A percentile compares a stretch with the other conserved stretches of the same genome.
These are phyloP conservation scores for Phalloptychus januarius DNA, from an alignment of 2,797 vertebrate genomes.

Conservation along the genomic window DNA sequence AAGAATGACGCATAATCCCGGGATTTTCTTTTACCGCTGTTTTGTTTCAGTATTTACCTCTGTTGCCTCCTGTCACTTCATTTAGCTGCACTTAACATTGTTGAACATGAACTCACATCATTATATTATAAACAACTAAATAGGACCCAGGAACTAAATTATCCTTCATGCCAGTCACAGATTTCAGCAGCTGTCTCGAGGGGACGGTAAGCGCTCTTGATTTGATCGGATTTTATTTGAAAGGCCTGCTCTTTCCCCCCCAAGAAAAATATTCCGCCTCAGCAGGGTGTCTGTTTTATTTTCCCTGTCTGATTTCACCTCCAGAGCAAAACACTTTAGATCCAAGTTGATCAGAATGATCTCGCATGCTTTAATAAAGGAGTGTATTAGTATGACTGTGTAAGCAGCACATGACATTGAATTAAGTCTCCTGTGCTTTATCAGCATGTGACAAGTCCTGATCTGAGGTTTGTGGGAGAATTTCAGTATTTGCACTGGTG, in stretches of 20 bases:
- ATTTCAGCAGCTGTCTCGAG: conserved; percentile 24
- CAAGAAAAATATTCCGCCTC: conserved; percentile 41
- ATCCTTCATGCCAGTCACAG: conserved; percentile 30
- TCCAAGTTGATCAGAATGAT: conserved; percentile 53
- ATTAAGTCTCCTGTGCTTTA: conserved; percentile 17
- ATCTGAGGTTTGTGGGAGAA: neutral
- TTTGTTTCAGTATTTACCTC: conserved; percentile 10
- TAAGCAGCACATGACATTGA: conserved; percentile 12
- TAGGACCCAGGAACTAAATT: conserved; percentile 20
- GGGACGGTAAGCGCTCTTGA: conserved; percentile 19
- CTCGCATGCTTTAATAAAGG: conserved; percentile 20
- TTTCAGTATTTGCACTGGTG: neutral
- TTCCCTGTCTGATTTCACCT: conserved; percentile 40
- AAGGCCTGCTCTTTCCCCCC: conserved; percentile 44
- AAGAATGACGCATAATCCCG: neutral
- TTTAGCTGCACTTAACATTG: conserved; percentile 6
- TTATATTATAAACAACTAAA: conserved; percentile 9
- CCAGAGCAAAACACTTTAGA: conserved; percentile 48
- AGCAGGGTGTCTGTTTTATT: conserved; percentile 50
- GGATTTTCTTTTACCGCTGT: neutral
- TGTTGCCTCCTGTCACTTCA: conserved; percentile 2
- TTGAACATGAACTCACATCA: conserved; percentile 7
- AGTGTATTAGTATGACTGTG: conserved; percentile 3
- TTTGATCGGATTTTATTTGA: conserved; percentile 51
- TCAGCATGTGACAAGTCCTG: conserved; percentile 21